Base-by-base conservation (phyloP, 1,140 invertebrate species). In the Medauroidea extradentata region DNA sequence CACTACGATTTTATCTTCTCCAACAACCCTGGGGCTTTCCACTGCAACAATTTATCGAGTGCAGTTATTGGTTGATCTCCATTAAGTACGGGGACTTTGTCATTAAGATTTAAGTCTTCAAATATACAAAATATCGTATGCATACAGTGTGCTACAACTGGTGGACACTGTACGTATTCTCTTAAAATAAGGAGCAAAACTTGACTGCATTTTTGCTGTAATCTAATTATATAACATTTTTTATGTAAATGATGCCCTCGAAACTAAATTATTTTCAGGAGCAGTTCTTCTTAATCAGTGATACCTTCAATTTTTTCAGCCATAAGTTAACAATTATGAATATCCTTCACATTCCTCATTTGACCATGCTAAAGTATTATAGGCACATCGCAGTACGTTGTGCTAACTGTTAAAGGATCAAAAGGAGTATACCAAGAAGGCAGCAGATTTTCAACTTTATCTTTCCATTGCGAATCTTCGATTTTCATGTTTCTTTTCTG, bases 21-120 rank as follows among this genome's bases (percentile, higher is more conserved):
- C 68, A 64, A 65, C 24, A 5, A 11, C n/a, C 64, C 18, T 18
- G 65, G 64, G 46, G 64, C 66, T 9, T 57, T 38, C 64, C 68
- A 70, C 50, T 70, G 67, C 8, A 69, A 56, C 25, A 65, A 34
- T 38, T 70, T 70, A 24, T 58, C 61, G 13, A 68, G 3, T 13
- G 57, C 59, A 50, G 61, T 68, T 13, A 70, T 3, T 56, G 61
- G 65, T 42, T 69, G 65, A 29, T 67, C 66, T 18, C 39, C 61
- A n/a, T n/a, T n/a, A 44, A 57, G 62, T 57, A 23, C 52, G 23
- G 52, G 34, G 13, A 34, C 52, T 53, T 53, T 24, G 24, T 34
- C 52, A 39, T 53, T 34, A 11, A 34, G 52, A 34, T 53, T 34
- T 53, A 53, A 11, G 25, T 27, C 34, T 39, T 53, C 25, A 24